A percentile compares a stretch with the other conserved stretches of the same genome.
Evolutionary conservation across 2,888 invertebrate genomes (phyloP).

Genomic region (Germaria angustata): DNA sequence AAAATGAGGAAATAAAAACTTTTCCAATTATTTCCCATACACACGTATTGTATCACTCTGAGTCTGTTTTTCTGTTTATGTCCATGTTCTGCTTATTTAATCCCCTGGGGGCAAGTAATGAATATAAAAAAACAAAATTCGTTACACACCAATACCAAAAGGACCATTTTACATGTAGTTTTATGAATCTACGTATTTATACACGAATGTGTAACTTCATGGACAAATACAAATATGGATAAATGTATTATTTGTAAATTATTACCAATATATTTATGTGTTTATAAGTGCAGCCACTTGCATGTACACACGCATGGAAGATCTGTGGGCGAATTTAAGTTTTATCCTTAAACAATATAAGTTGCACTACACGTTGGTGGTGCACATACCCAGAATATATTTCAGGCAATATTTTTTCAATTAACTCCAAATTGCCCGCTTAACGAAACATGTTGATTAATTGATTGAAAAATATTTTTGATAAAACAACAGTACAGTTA

Average conservation of each 20-base stretch:
- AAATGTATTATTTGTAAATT: not conserved
- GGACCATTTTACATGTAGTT: not conserved
- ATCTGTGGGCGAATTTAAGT: not conserved
- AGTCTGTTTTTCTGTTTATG: not conserved
- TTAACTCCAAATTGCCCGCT: too few species aligned
- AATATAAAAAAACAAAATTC: not conserved
- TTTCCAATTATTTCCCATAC: slow-evolving; percentile 25
- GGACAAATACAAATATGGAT: not conserved
- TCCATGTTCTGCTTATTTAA: slow-evolving; percentile 24
- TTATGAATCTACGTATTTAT: not conserved
- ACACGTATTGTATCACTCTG: not conserved
- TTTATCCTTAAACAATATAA: not conserved
- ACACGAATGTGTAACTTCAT: not conserved
- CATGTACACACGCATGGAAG: not conserved
- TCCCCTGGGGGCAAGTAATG: slow-evolving; percentile 4
- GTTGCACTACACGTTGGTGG: too few species aligned
- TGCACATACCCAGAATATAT: too few species aligned
- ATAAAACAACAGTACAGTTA: too few species aligned
- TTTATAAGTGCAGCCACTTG: not conserved
- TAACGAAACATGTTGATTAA: too few species aligned
- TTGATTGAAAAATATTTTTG: too few species aligned
- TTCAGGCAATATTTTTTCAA: too few species aligned
- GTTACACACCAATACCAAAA: not conserved
- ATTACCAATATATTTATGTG: not conserved
- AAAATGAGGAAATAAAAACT: slow-evolving; percentile 14